Evolutionary conservation across 2,888 invertebrate genomes (phyloP), one percentile per base, ranked within the genome.

Genomic region (Lamproptera curius): DNA sequence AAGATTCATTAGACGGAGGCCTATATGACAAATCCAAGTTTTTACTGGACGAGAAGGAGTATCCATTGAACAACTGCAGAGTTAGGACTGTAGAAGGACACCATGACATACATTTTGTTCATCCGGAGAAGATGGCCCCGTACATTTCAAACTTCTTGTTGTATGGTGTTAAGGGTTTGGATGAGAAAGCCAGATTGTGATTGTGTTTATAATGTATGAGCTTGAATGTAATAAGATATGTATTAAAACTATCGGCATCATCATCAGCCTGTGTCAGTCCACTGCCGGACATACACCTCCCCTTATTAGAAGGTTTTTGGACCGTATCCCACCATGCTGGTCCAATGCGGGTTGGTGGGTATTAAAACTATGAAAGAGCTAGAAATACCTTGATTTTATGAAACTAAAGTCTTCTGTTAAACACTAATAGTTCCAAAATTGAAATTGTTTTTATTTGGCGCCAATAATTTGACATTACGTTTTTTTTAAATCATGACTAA

Each of bases 41-140:
- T 42, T 53, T 76, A 0, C 46, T 79, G 0, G 74, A 82, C 23
- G 79, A 77, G 26, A 53, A 47, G 0, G 51, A 54, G 0, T 74
- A 69, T 39, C 68, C 69, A 0, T 48, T 54, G 0, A 59, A 59
- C 0, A 77, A 77, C 37, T 72, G 63, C 1, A 63, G 74, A 10
- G 67, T 74, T 1, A 60, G 76, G 2, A 23, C 56, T 1, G 85
- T 91, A 0, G 61, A 67, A 0, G 92, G 92, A 0, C 72, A 76
- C 44, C 92, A 92, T 51, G 90, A 92, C 59, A 82, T 91, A 0
- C 92, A 92, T 59, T 79, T 89, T 5, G 80, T 81, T 17, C 55
- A 83, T 38, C 91, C 92, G 0, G 89, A 90, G 43, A 60, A 65
- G 9, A 64, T 92, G 0, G 89, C 88, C 0, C 55, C 66, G 0